These are phyloP conservation scores for Ammodytes dubius DNA, from an alignment of 2,113 vertebrate species.

Conservation along the genomic window DNA sequence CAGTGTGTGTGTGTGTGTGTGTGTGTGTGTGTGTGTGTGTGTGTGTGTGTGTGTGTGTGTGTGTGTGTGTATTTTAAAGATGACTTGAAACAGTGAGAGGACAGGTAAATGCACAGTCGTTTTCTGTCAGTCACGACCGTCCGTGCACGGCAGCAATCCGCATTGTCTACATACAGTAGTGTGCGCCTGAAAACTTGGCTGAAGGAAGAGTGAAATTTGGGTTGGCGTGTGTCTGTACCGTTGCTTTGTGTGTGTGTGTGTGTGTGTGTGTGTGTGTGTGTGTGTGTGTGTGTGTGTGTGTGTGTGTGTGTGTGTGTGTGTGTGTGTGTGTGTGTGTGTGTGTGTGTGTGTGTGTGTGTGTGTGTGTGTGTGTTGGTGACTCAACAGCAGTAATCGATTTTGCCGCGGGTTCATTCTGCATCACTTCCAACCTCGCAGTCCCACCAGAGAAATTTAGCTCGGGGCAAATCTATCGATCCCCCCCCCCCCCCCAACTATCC, in stretches of 20 bases:
- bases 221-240: background rate
- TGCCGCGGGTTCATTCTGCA: slow-evolving; percentile 56
- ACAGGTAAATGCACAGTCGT: background rate
- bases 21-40: too few relatives aligned
- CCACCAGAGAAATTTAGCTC: slow-evolving; percentile 64
- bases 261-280: background rate
- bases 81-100: background rate
- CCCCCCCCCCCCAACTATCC: background rate
- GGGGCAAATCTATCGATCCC: slow-evolving; percentile 55
- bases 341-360: slow-evolving; percentile 14
- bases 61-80: background rate
- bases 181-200: slow-evolving; percentile 15
- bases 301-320: background rate
- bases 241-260: slow-evolving; percentile 7
- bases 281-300: background rate
- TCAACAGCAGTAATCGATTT: slow-evolving; percentile 65
- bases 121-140: slow-evolving; percentile 24
- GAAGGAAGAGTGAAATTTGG: slow-evolving; percentile 15
- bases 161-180: slow-evolving; percentile 42
- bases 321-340: background rate
- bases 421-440: slow-evolving; percentile 70
- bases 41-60: background rate
- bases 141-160: slow-evolving; percentile 39
- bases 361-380: slow-evolving; percentile 37
- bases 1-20: too few relatives aligned